phyloP scores from a whole-genome alignment of 2,888 invertebrate genomes.

The Drosophila neotestacea region DNA sequence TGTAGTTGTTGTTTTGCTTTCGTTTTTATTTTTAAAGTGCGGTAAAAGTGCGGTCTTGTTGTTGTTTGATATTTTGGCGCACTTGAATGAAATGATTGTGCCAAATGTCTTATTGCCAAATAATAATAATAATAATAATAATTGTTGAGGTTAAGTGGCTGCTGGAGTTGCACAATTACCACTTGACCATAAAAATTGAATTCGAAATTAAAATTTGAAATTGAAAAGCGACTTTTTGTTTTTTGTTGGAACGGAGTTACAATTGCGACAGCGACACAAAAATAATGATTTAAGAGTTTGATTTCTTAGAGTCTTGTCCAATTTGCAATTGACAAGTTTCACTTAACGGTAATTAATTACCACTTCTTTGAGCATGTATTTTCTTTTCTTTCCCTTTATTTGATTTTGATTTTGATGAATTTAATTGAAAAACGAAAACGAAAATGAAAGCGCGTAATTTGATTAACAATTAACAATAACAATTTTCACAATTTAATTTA shows the following conservation, averaged over 20 bases:
- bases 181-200: slow-evolving; percentile 50
- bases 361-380: slow-evolving; percentile 24
- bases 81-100: slow-evolving; percentile 67
- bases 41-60: slow-evolving; percentile 53
- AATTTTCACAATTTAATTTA: slow-evolving; percentile 47
- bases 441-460: slow-evolving; percentile 43
- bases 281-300: slow-evolving; percentile 22
- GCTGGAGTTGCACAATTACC: slow-evolving; percentile 63
- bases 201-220: slow-evolving; percentile 30
- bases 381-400: slow-evolving; percentile 1
- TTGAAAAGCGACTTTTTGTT: slow-evolving; percentile 31
- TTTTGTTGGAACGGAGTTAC: slow-evolving; percentile 27
- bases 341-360: slow-evolving; percentile 42
- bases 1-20: slow-evolving; percentile 40
- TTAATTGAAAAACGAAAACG: slow-evolving; percentile 1
- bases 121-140: slow-evolving; percentile 56
- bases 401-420: too few species aligned
- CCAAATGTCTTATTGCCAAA: slow-evolving; percentile 73
- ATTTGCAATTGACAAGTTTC: slow-evolving; percentile 44
- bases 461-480: slow-evolving; percentile 20
- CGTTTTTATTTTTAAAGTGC: slow-evolving; percentile 43
- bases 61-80: slow-evolving; percentile 37
- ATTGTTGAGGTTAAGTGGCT: slow-evolving; percentile 79
- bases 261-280: slow-evolving; percentile 4
- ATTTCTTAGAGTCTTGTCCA: slow-evolving; percentile 14